Evolutionary conservation across 2,797 vertebrate genomes (phyloP).

Genomic region (Erithacus rubecula): DNA sequence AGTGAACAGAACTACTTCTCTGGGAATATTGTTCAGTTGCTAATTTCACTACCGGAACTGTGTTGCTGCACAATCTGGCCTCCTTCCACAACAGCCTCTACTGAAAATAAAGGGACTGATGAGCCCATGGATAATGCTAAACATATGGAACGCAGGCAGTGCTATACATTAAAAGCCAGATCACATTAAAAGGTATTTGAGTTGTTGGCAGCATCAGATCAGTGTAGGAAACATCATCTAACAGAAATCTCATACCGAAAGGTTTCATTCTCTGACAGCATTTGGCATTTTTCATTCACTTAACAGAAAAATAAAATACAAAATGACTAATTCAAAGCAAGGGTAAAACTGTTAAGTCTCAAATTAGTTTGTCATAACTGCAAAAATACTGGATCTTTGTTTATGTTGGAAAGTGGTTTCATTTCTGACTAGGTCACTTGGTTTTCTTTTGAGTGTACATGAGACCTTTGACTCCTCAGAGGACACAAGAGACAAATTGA

Average conservation of each 20-base stretch:
- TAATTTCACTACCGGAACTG: slow-evolving; percentile 81
- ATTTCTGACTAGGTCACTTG: slow-evolving; percentile 67
- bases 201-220: slow-evolving; percentile 65
- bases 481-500: slow-evolving; percentile 70
- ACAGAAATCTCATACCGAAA: slow-evolving; percentile 46
- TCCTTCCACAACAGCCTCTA: slow-evolving; percentile 73
- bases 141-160: slow-evolving; percentile 73
- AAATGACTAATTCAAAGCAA: slow-evolving; percentile 52
- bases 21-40: slow-evolving; percentile 77
- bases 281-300: slow-evolving; percentile 34
- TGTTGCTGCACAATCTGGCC: slow-evolving; percentile 70
- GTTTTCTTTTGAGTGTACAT: slow-evolving; percentile 67
- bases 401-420: slow-evolving; percentile 67
- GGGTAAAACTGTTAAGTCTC: slow-evolving; percentile 44
- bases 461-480: slow-evolving; percentile 69
- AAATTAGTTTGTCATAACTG: slow-evolving; percentile 65
- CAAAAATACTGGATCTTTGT: slow-evolving; percentile 65
- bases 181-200: slow-evolving; percentile 76
- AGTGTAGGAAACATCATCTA: slow-evolving; percentile 66
- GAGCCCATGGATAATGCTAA: slow-evolving; percentile 78
- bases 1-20: slow-evolving; percentile 68
- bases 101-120: slow-evolving; percentile 73
- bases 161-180: slow-evolving; percentile 69
- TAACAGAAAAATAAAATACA: slow-evolving; percentile 18
- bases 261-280: slow-evolving; percentile 36